These are phyloP conservation scores for Phthorimaea operculella DNA, from an alignment of 1,140 invertebrate genomes.

Conservation along the genomic window DNA sequence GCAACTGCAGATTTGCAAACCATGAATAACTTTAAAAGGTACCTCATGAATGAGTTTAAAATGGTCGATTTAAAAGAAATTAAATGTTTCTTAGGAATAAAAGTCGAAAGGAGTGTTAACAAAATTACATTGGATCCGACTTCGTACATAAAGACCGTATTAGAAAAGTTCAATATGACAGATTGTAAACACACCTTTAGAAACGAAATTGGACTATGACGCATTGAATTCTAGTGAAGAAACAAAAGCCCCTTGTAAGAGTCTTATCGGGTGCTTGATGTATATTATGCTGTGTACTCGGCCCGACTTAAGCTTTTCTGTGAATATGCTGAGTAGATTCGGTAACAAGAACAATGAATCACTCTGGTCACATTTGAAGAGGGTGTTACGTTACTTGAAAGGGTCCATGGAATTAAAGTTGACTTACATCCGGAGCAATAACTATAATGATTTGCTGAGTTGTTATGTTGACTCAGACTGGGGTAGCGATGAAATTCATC, in stretches of 20 bases:
- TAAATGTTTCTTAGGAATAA: slow-evolving; percentile 19
- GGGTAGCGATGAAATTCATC: slow-evolving; percentile 17
- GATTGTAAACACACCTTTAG: slow-evolving; percentile 12
- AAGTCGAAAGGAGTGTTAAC: slow-evolving; percentile 17
- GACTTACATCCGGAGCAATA: slow-evolving; percentile 17
- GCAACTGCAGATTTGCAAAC: neutral
- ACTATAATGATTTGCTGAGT: slow-evolving; percentile 12
- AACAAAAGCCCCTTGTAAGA: slow-evolving; percentile 26
- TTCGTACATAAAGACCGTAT: slow-evolving; percentile 16
- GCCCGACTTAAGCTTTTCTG: slow-evolving; percentile 29
- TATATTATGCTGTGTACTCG: slow-evolving; percentile 41
- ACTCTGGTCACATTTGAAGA: slow-evolving; percentile 30
- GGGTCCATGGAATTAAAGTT: slow-evolving; percentile 35
- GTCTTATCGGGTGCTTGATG: slow-evolving; percentile 37
- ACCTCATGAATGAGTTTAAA: slow-evolving; percentile 12
- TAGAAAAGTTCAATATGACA: slow-evolving; percentile 31
- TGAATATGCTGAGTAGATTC: slow-evolving; percentile 37
- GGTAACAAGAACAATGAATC: slow-evolving; percentile 28
- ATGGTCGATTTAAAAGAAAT: slow-evolving; percentile 13
- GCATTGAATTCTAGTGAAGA: slow-evolving; percentile 20
- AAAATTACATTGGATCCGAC: slow-evolving; percentile 19
- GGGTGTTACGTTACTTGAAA: slow-evolving; percentile 30
- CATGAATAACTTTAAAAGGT: slow-evolving; percentile 7
- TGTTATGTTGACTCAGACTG: slow-evolving; percentile 4
- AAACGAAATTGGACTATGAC: no score